Evolutionary conservation across 92 coral and sea anemone species (phyloP).

Genomic region (Pocillopora meandrina): DNA sequence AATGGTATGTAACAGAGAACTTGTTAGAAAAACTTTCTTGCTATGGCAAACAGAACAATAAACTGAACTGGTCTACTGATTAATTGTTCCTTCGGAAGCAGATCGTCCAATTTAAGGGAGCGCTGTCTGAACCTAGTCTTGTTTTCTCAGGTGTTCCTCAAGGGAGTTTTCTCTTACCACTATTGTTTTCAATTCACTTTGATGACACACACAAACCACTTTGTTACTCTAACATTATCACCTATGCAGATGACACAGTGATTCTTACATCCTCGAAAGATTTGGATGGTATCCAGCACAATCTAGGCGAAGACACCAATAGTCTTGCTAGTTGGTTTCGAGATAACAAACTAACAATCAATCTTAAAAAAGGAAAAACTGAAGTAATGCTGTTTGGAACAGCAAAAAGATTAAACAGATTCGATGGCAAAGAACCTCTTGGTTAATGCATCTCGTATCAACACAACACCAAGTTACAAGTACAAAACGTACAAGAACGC

Average conservation of each 20-base stretch:
- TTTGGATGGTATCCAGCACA: not conserved
- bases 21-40: too few relatives aligned
- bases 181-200: too few relatives aligned
- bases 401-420: not conserved
- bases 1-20: too few relatives aligned
- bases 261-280: not conserved
- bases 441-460: not conserved
- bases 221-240: not conserved
- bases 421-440: not conserved
- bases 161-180: too few relatives aligned
- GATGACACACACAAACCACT: not conserved
- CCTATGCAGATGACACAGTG: not conserved
- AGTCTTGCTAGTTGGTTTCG: not conserved
- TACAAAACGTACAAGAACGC: not conserved
- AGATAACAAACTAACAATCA: not conserved
- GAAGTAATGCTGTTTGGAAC: not conserved
- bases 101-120: not conserved
- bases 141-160: not conserved
- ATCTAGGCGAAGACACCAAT: not conserved
- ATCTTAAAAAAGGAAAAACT: not conserved
- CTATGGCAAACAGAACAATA: too few relatives aligned
- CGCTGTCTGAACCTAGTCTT: not conserved
- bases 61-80: not conserved
- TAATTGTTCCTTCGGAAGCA: too few relatives aligned
- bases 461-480: not conserved